Evolutionary conservation across 2,888 invertebrate genomes (phyloP).

Genomic region (Saturnia pavonia): DNA sequence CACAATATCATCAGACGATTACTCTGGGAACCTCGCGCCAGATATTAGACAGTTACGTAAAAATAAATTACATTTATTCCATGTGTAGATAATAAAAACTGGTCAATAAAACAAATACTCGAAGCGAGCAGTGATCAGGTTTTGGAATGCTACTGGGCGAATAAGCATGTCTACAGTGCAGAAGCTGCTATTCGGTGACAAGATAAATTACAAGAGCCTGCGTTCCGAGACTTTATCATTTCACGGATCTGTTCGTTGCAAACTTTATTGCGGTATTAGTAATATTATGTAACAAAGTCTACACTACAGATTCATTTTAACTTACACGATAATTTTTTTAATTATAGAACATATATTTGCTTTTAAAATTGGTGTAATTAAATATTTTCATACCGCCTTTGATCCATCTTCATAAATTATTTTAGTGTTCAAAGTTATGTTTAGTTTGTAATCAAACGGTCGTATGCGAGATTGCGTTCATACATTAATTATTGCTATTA

Average conservation of each 20-base stretch:
- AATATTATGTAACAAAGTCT: conserved; percentile 17
- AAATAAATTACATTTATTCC: conserved; percentile 50
- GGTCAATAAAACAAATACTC: conserved; percentile 59
- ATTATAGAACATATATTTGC: background rate
- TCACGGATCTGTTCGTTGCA: conserved; percentile 34
- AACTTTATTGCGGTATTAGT: conserved; percentile 38
- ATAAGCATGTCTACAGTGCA: conserved; percentile 21
- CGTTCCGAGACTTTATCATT: conserved; percentile 34
- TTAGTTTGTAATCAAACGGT: background rate
- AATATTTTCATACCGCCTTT: background rate
- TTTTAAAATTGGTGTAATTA: background rate
- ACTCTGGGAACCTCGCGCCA: conserved; percentile 65
- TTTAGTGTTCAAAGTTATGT: background rate
- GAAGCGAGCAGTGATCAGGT: conserved; percentile 50
- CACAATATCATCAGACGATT: conserved; percentile 57
- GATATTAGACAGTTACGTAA: conserved; percentile 65
- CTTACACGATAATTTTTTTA: background rate
- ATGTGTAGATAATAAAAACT: conserved; percentile 56
- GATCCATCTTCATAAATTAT: background rate
- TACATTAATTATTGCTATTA: background rate
- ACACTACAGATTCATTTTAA: background rate
- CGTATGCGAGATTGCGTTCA: background rate
- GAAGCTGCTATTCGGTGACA: conserved; percentile 31
- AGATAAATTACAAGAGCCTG: conserved; percentile 35
- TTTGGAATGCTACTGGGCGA: conserved; percentile 40